phyloP scores from a whole-genome alignment of 2,888 invertebrate genomes.

The Chromoteleia sp. region DNA sequence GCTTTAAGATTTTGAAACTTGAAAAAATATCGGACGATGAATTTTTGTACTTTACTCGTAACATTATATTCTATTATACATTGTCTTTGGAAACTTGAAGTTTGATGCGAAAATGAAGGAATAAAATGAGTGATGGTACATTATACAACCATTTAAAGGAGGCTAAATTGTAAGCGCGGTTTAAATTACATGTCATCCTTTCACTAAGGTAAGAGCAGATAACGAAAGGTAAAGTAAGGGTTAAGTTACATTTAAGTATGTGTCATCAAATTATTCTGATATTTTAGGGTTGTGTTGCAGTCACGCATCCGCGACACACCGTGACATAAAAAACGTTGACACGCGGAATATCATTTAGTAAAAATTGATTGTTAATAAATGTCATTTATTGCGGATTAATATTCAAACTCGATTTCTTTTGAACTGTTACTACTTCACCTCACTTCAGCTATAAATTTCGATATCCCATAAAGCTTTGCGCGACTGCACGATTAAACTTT shows the following conservation, averaged over 20 bases:
- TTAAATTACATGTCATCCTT: constrained; percentile 43
- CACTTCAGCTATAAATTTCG: not conserved
- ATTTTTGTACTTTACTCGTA: not conserved
- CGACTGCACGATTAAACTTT: constrained; percentile 3
- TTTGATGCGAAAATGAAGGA: constrained; percentile 8
- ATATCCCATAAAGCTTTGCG: constrained; percentile 13
- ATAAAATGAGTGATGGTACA: constrained; percentile 19
- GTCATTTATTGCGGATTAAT: constrained; percentile 14
- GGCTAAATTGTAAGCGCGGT: constrained; percentile 32
- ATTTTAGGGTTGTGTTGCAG: constrained; percentile 28
- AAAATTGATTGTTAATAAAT: constrained; percentile 11
- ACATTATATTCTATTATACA: not conserved
- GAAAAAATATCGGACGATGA: too few relatives aligned
- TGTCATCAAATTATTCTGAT: constrained; percentile 43
- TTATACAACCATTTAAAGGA: constrained; percentile 37
- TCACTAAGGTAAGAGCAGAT: constrained; percentile 36
- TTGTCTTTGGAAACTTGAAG: constrained; percentile 1
- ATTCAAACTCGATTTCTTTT: not conserved
- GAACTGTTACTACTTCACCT: not conserved
- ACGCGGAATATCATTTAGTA: not conserved
- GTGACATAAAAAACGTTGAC: not conserved
- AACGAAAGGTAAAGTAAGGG: constrained; percentile 40
- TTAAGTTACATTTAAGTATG: constrained; percentile 44
- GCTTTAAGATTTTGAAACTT: too few relatives aligned
- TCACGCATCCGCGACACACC: not conserved